Conservation (phyloP, 2,888 invertebrate species). For the Eilema griseolum region DNA sequence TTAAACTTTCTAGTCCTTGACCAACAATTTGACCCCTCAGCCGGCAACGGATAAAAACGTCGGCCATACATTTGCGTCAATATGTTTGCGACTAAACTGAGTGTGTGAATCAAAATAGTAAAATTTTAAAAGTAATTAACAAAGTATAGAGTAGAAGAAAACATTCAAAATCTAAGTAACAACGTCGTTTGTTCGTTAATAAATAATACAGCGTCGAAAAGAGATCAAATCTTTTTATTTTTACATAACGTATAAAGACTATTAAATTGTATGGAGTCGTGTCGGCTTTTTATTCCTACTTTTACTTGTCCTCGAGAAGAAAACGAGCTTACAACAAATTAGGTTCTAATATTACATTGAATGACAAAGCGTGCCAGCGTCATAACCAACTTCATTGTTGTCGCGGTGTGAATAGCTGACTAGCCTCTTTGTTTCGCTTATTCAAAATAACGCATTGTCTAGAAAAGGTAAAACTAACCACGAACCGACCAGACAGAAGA, state of each 20-base stretch:
- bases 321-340: constrained; percentile 17
- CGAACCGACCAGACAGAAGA: constrained; percentile 45
- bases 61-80: not conserved
- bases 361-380: constrained; percentile 47
- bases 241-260: not conserved
- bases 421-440: constrained; percentile 64
- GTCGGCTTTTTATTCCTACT: not conserved
- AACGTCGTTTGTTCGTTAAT: not conserved
- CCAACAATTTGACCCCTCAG: not conserved
- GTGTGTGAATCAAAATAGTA: not conserved
- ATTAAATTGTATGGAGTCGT: not conserved
- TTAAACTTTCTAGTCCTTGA: not conserved
- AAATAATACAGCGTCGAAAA: not conserved
- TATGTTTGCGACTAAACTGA: not conserved
- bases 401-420: constrained; percentile 60
- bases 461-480: constrained; percentile 55
- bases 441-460: constrained; percentile 63
- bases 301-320: not conserved
- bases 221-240: not conserved
- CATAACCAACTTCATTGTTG: constrained; percentile 60
- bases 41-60: not conserved
- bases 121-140: not conserved
- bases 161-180: not conserved
- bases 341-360: constrained; percentile 38
- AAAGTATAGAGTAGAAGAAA: not conserved